Base-by-base conservation (phyloP, 1,140 invertebrate genomes). In the Mycetomoellerius zeteki region DNA sequence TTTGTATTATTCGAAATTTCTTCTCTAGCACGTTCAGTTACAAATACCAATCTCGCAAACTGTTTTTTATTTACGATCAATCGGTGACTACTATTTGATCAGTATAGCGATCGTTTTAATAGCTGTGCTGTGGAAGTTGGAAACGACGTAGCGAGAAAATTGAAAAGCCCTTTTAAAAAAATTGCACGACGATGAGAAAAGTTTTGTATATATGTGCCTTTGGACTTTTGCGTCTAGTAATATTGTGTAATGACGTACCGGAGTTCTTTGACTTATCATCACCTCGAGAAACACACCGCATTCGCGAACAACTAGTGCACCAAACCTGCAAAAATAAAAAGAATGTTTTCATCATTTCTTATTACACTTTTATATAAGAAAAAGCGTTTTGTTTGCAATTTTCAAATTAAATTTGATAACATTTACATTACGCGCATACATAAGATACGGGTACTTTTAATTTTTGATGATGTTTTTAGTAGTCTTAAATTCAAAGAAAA, bases 111-210 rank as follows among this genome's bases (percentile, higher is more conserved):
- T 14, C 27, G 8, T 6, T 58, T 58, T 82, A 27, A 47, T 33
- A n/a, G 27, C 54, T 50, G 19, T 19, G 10, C 3, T 10, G 24
- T 47, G 24, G 8, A 75, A 56, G 21, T 71, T 24, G 19, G 60
- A 67, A 14, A 52, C 33, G 33, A 5, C n/a, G 7, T 47, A 82
- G 78, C 24, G 54, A 60, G 54, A 60, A 75, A 84, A 84, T 84
- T 73, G 54, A 60, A 84, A 84, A 84, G 69, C 69, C 69, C 80
- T 84, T 75, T 84, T 50, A 75, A 73, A 84, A 82, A 84, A 75
- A 75, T 84, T 75, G 69, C 80, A 16, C 69, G 37, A 84, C 37
- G 37, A 75, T 84, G 80, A 84, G 80, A 84, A 84, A 84, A 84
- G 67, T 84, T 75, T 50, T 8, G 50, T 82, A 19, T 82, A 58